These are phyloP conservation scores for Corvus cornix DNA, from an alignment of 2,113 vertebrate species.

Conservation along the genomic window DNA sequence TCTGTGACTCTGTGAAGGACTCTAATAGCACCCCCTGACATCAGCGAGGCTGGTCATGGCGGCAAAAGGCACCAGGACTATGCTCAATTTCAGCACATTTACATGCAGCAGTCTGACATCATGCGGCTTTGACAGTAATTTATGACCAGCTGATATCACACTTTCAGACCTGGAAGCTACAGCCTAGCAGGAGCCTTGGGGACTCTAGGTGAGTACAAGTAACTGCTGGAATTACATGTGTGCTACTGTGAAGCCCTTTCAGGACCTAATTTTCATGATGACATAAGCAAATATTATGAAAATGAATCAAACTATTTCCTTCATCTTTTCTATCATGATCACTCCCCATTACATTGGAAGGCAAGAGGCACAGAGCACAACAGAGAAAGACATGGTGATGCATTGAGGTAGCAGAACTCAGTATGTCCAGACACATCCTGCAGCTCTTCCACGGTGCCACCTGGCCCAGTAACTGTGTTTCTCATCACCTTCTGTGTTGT, in stretches of 20 bases:
- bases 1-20: not conserved
- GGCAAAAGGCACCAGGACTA: not conserved
- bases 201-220: not conserved
- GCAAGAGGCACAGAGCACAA: not conserved
- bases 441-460: not conserved
- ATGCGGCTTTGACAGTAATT: not conserved
- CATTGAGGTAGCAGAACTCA: not conserved
- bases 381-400: not conserved
- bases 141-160: not conserved
- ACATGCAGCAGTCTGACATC: not conserved
- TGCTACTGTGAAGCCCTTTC: not conserved
- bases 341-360: not conserved
- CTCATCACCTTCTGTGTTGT: not conserved
- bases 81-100: not conserved
- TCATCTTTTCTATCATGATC: not conserved
- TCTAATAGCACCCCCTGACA: not conserved
- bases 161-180: not conserved
- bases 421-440: not conserved
- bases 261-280: not conserved
- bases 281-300: not conserved
- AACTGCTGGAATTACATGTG: not conserved
- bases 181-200: not conserved
- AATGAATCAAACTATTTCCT: not conserved
- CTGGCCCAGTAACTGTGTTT: not conserved
- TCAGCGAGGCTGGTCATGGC: not conserved